These are phyloP conservation scores for Troglohyphantes excavatus DNA, from an alignment of 2,888 invertebrate species.

Conservation along the genomic window DNA sequence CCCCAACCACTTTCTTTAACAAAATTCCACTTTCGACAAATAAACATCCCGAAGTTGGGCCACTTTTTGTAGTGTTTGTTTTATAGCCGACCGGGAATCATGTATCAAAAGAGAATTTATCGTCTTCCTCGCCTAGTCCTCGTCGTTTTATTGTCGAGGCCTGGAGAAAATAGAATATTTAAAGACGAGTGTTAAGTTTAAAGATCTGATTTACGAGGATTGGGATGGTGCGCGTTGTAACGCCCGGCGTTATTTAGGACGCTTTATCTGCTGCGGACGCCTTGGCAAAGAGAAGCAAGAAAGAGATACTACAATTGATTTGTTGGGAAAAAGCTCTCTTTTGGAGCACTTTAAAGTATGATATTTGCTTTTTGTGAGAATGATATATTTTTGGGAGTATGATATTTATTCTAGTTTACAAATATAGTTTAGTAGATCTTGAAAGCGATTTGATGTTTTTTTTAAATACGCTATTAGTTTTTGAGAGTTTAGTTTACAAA, in stretches of 20 bases:
- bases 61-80: constrained; percentile 75
- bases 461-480: too few relatives aligned
- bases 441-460: too few relatives aligned
- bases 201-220: constrained; percentile 71
- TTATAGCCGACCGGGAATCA: constrained; percentile 73
- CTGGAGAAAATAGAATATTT: constrained; percentile 72
- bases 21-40: constrained; percentile 67
- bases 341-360: background rate
- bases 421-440: background rate
- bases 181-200: constrained; percentile 68
- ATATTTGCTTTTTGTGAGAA: background rate
- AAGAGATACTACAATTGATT: constrained; percentile 6
- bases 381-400: background rate
- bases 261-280: constrained; percentile 57
- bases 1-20: constrained; percentile 17
- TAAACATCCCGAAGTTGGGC: constrained; percentile 70
- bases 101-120: constrained; percentile 75
- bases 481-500: too few relatives aligned
- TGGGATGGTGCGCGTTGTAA: constrained; percentile 49
- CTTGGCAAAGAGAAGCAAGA: constrained; percentile 5
- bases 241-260: constrained; percentile 54
- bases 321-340: background rate
- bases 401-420: background rate
- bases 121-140: constrained; percentile 31
- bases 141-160: constrained; percentile 68